Base-by-base conservation (phyloP, 2,113 vertebrate species). In the Actenoides hombroni region DNA sequence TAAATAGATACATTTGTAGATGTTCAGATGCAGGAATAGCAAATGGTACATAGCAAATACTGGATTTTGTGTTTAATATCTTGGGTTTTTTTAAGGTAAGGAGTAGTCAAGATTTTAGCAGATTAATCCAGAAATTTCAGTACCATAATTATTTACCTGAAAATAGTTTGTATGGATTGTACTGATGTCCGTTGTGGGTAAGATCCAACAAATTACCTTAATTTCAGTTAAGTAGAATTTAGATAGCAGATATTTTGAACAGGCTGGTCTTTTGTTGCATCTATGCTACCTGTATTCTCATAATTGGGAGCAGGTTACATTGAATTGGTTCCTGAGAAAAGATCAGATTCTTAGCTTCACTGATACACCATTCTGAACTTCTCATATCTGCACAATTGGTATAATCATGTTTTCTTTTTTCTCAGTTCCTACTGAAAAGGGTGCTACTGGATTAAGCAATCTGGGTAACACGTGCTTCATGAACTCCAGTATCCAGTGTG, bases 401-500 rank as follows among this genome's bases (percentile, higher is more conserved):
- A 10, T 29, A 54, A 51, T 46, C 33, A 5, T 40, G 7, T 21
- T 39, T 67, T 84, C 24, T 92, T 96, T 96, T 37, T 82, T 35
- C 40, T 95, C 93, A 99, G 99, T 99, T 95, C 99, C 99, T 15
- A 99, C 99, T 71, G 99, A 99, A 97, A 99, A 99, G 73, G 99
- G 99, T 77, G 99, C 99, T 53, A 99, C 99, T 13, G 99, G 99
- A 63, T 98, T 99, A 92, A 99, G 99, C 98, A 99, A 99, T 94
- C 98, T 99, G 83, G 99, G 99, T 49, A 99, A 99, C 96, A 99
- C 99, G 4, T 99, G 99, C 94, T 99, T 99, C 97, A 99, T 99
- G 99, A 99, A 99, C 97, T 99, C 99, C 73, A 99, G 99, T 80
- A 99, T 99, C 97, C 99, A 99, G 96, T 99, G 99, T 92, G 99